Evolutionary conservation across 2,113 vertebrate species (phyloP).

Genomic region (Melanerpes aurifrons): DNA sequence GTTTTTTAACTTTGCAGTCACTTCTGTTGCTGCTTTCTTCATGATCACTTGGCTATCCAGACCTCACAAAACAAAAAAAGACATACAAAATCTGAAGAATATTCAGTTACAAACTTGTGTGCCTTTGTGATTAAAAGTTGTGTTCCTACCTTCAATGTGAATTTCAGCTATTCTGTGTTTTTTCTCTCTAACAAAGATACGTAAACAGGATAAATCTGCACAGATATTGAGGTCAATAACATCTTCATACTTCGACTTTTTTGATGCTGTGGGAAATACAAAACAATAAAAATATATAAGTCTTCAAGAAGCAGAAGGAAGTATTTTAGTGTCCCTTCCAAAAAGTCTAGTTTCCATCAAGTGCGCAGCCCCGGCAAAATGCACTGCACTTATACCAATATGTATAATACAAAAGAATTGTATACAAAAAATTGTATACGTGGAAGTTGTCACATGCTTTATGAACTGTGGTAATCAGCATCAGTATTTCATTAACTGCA

Average conservation of each 20-base stretch:
- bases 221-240: constrained; percentile 87
- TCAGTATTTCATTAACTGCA: not conserved
- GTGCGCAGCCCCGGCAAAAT: not conserved
- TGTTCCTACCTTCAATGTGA: constrained; percentile 88
- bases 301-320: not conserved
- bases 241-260: constrained; percentile 84
- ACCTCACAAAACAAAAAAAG: constrained; percentile 71
- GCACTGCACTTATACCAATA: not conserved
- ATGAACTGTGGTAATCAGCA: not conserved
- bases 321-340: not conserved
- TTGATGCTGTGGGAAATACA: constrained; percentile 77
- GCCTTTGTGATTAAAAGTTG: not conserved
- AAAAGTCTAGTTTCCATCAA: not conserved
- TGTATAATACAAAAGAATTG: not conserved
- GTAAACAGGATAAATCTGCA: constrained; percentile 90
- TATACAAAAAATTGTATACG: not conserved
- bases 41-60: constrained; percentile 90
- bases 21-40: constrained; percentile 85
- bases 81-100: not conserved
- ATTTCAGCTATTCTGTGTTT: constrained; percentile 91
- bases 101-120: not conserved
- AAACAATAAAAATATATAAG: not conserved
- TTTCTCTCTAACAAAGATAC: constrained; percentile 91
- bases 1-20: constrained; percentile 91
- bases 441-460: not conserved